These are phyloP conservation scores for Pangasius sanitwongsei DNA, from an alignment of 2,797 vertebrate genomes.

Conservation along the genomic window DNA sequence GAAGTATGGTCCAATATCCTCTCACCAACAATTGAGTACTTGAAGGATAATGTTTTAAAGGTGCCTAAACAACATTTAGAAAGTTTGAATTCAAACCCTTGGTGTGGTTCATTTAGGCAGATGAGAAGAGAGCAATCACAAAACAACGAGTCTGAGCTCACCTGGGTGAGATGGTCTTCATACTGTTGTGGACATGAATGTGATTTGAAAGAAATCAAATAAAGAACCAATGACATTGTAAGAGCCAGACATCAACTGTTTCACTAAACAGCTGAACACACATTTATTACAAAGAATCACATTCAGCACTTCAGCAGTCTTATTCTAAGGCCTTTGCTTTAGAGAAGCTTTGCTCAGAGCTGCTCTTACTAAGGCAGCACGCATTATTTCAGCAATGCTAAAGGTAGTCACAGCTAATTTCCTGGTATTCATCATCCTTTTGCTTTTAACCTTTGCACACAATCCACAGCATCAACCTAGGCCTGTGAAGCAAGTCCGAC, in stretches of 20 bases:
- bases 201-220: background rate
- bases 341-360: constrained; percentile 32
- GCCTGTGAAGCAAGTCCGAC: constrained; percentile 45
- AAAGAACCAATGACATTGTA: background rate
- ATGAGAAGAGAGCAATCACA: background rate
- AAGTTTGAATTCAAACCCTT: background rate
- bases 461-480: constrained; percentile 40
- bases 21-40: background rate
- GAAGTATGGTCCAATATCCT: background rate
- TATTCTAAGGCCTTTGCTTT: constrained; percentile 21
- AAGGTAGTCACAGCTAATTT: constrained; percentile 53
- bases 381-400: constrained; percentile 48
- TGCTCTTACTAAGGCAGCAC: constrained; percentile 49
- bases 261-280: constrained; percentile 14
- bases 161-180: background rate
- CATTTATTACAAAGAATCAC: constrained; percentile 22
- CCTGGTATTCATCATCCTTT: constrained; percentile 54
- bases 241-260: background rate
- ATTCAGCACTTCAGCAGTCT: background rate
- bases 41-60: background rate
- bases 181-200: background rate
- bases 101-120: background rate
- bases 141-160: background rate
- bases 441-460: constrained; percentile 52
- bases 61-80: background rate